Percentiles rank a stretch among this genome's conserved stretches.
Conservation (phyloP, 2,888 invertebrate genomes). For the Eucriotettix oculatus region DNA sequence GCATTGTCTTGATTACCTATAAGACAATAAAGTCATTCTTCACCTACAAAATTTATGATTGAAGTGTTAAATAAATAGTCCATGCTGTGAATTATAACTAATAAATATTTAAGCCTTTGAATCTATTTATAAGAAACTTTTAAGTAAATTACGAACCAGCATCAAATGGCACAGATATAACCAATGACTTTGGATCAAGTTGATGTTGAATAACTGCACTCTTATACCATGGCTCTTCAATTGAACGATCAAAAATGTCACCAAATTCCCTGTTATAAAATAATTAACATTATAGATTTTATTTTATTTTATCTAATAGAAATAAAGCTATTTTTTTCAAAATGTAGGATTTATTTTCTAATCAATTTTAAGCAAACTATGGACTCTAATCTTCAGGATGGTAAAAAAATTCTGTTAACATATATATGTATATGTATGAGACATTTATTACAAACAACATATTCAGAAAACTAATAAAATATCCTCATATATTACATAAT, state of each 20-base stretch:
- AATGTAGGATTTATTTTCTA: too few relatives aligned
- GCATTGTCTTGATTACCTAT: constrained; percentile 23
- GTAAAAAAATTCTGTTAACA: too few relatives aligned
- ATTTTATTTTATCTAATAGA: background rate
- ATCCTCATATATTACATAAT: too few relatives aligned
- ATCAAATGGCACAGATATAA: constrained; percentile 60
- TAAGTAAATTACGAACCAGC: constrained; percentile 18
- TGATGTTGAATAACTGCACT: constrained; percentile 74
- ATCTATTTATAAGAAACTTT: too few relatives aligned
- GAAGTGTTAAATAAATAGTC: background rate
- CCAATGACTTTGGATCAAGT: constrained; percentile 57
- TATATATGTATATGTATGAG: too few relatives aligned
- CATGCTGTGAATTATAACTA: background rate
- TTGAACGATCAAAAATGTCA: constrained; percentile 54
- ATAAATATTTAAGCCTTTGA: too few relatives aligned
- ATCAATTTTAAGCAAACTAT: too few relatives aligned
- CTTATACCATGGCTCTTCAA: constrained; percentile 84
- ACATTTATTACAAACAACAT: too few relatives aligned
- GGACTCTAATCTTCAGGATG: too few relatives aligned
- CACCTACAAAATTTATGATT: background rate
- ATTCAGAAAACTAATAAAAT: too few relatives aligned
- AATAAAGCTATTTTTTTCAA: background rate
- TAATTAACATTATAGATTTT: background rate
- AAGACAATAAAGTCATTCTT: constrained; percentile 3
- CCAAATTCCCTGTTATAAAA: constrained; percentile 47